Evolutionary conservation across 2,113 vertebrate species (phyloP).

Genomic region (Ictalurus furcatus): DNA sequence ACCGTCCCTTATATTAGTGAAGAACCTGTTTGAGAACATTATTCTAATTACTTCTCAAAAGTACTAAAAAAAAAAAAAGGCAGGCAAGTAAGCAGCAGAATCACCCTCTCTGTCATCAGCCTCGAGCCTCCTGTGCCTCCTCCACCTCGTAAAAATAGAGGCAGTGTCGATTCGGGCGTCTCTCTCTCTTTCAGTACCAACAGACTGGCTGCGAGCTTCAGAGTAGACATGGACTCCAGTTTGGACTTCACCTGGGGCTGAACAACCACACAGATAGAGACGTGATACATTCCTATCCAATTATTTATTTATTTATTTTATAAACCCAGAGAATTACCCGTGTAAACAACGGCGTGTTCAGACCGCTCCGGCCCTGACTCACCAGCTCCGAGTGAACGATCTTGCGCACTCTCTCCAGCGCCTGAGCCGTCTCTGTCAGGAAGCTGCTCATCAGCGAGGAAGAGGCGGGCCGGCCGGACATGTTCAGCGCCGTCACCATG

Average conservation of each 20-base stretch:
- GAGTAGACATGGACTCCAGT: conserved; percentile 75
- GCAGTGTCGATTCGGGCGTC: conserved; percentile 67
- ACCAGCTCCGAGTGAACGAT: conserved; percentile 75
- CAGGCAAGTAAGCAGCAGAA: conserved; percentile 58
- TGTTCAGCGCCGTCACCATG: conserved; percentile 83
- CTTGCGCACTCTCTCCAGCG: conserved; percentile 74
- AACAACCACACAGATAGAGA: conserved; percentile 41
- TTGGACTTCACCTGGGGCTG: conserved; percentile 70
- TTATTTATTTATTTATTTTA: no score
- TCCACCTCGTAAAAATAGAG: conserved; percentile 78
- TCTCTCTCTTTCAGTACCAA: conserved; percentile 64
- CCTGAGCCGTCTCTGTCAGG: conserved; percentile 77
- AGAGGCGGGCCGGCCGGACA: conserved; percentile 73
- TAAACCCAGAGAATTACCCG: no score
- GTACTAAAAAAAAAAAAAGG: neutral
- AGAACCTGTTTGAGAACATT: neutral
- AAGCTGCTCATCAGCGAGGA: conserved; percentile 74
- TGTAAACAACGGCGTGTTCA: neutral
- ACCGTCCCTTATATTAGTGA: neutral
- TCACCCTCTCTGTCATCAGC: conserved; percentile 69
- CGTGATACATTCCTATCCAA: neutral
- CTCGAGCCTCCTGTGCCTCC: conserved; percentile 60
- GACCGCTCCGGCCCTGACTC: neutral
- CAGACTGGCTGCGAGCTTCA: conserved; percentile 74
- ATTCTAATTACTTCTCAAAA: neutral